These are phyloP conservation scores for Mallotus villosus DNA, from an alignment of 2,797 vertebrate genomes.

Conservation along the genomic window DNA sequence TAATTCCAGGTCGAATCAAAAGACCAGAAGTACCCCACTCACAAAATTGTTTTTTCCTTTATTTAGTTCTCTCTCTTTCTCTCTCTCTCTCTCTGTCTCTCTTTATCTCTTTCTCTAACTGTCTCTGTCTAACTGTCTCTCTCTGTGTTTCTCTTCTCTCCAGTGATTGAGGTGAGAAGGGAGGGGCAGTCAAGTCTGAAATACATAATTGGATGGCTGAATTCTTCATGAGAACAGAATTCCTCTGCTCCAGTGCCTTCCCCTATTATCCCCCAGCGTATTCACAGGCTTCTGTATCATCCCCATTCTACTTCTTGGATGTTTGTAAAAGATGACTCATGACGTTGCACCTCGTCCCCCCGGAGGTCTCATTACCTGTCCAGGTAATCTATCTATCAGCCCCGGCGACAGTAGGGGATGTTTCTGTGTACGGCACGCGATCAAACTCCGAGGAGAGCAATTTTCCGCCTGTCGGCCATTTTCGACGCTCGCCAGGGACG, in stretches of 20 bases:
- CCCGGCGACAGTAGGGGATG: not conserved
- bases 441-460: not conserved
- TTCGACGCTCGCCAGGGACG: slow-evolving; percentile 45
- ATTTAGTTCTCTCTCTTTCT: slow-evolving; percentile 16
- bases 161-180: slow-evolving; percentile 43
- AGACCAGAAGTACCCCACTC: slow-evolving; percentile 9
- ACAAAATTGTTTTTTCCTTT: slow-evolving; percentile 12
- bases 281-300: slow-evolving; percentile 35
- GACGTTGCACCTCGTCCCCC: slow-evolving; percentile 22
- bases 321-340: slow-evolving; percentile 29
- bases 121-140: not conserved
- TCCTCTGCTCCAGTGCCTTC: slow-evolving; percentile 4
- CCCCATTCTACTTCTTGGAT: slow-evolving; percentile 29
- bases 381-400: slow-evolving; percentile 25
- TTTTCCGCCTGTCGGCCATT: slow-evolving; percentile 24
- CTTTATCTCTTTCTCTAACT: slow-evolving; percentile 11
- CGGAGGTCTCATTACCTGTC: slow-evolving; percentile 28
- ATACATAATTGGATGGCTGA: slow-evolving; percentile 59
- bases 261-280: slow-evolving; percentile 23
- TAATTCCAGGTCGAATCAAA: slow-evolving; percentile 48
- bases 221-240: slow-evolving; percentile 52
- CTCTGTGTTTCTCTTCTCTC: slow-evolving; percentile 1
- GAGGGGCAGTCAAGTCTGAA: slow-evolving; percentile 36
- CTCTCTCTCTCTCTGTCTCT: slow-evolving; percentile 5
- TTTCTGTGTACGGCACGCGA: not conserved